Conservation (phyloP, 2,888 invertebrate species). For the Pseudeuparius sepicola region DNA sequence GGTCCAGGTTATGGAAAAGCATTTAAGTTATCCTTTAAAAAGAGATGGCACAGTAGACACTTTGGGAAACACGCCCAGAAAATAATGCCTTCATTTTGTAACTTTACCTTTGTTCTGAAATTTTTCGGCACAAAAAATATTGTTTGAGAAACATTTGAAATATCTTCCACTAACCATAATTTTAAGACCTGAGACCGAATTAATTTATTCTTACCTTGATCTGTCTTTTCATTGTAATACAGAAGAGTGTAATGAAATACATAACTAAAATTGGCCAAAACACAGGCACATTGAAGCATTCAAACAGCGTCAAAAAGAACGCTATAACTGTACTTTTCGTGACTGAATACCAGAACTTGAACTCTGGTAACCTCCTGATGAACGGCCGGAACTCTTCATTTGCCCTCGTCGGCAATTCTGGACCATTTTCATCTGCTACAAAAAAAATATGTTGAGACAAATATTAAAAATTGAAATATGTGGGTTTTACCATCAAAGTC, state of each 20-base stretch:
- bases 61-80: no score
- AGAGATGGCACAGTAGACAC: no score
- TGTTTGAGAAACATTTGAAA: conserved; percentile 3
- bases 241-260: conserved; percentile 97
- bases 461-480: not conserved
- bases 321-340: conserved; percentile 88
- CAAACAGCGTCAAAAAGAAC: conserved; percentile 89
- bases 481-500: conserved; percentile 72
- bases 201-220: conserved; percentile 70
- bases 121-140: conserved; percentile 11
- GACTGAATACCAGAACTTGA: conserved; percentile 98
- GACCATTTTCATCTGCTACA: conserved; percentile 70
- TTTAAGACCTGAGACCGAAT: no score
- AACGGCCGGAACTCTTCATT: conserved; percentile 99
- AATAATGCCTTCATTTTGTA: no score
- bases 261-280: conserved; percentile 99
- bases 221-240: conserved; percentile 99
- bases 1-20: no score
- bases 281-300: conserved; percentile 97
- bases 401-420: conserved; percentile 86
- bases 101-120: no score
- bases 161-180: no score
- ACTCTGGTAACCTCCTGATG: conserved; percentile 92
- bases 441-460: conserved; percentile 7
- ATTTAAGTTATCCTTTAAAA: no score